phyloP scores from a whole-genome alignment of 2,797 vertebrate genomes.

The Labeo calbasu region DNA sequence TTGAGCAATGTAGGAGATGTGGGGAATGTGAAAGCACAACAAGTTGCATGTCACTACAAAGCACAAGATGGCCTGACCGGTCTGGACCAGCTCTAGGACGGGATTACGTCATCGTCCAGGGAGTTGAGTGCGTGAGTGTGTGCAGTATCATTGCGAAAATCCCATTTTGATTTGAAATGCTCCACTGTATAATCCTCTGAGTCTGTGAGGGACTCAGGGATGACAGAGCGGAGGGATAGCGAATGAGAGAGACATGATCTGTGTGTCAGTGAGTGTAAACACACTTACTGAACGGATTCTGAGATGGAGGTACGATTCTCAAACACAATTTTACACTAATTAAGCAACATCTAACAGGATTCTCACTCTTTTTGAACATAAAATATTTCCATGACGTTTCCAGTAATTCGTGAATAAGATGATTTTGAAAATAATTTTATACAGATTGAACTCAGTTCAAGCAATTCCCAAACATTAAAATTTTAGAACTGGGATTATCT shows the following conservation, averaged over 20 bases:
- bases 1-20: slow-evolving; percentile 5
- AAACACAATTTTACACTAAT: not conserved
- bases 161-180: slow-evolving; percentile 52
- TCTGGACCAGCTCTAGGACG: slow-evolving; percentile 27
- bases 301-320: no score
- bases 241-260: not conserved
- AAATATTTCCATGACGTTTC: not conserved
- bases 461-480: not conserved
- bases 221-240: slow-evolving; percentile 45
- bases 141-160: slow-evolving; percentile 49
- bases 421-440: not conserved
- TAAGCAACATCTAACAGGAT: not conserved
- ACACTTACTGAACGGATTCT: no score
- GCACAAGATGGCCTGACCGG: slow-evolving; percentile 27
- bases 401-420: not conserved
- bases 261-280: not conserved
- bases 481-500: not conserved
- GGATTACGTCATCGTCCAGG: slow-evolving; percentile 59
- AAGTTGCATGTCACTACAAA: slow-evolving; percentile 10
- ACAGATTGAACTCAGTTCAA: not conserved
- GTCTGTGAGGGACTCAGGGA: slow-evolving; percentile 45
- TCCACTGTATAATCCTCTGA: slow-evolving; percentile 37
- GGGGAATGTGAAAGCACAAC: slow-evolving; percentile 9
- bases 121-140: slow-evolving; percentile 57
- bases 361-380: not conserved